Base-by-base conservation (phyloP, 2,888 invertebrate genomes). In the Lithophane socia region DNA sequence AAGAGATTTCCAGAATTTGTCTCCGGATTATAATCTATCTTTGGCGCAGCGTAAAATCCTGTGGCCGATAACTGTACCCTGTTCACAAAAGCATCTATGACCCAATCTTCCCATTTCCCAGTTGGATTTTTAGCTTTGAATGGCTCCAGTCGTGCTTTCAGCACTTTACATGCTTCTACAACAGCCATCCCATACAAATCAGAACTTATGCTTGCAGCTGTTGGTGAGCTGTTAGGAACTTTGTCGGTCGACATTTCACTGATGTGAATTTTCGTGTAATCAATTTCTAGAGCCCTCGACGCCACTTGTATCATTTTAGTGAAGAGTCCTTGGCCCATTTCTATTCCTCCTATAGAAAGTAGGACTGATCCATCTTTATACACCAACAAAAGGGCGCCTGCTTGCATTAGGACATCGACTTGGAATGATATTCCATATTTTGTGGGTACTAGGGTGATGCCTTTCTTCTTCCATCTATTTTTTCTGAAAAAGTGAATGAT, bases 251-350 rank as follows among this genome's bases (percentile, higher is more conserved):
- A 94, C 81, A 98, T 98, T 94, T 98, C 98, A 74, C 97, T 97
- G 54, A 98, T 97, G 89, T 98, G 97, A 87, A 98, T 98, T 92
- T 97, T 97, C 0, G 95, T 94, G 2, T 97, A 93, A 24, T 98
- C 97, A 52, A 98, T 97, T 82, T 97, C 97, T 56, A 98, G 92
- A 16, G 96, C 97, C 89, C 97, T 97, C 79, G 98, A 98, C 0
- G 98, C 98, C 0, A 98, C 97, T 97, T 99, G 99, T 79, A 98
- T 97, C 98, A 99, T 98, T 97, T 99, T 99, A 0, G 98, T 99
- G 91, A 98, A 98, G 8, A 99, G 96, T 0, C 99, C 99, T 95
- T 99, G 99, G 0, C 99, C 99, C 98, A 99, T 99, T 97, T 99
- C 99, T 69, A 98, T 97, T 24, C 98, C 99, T 70, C 98, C 98